Base-by-base conservation (phyloP, 2,888 invertebrate species). In the Tetropium fuscum region DNA sequence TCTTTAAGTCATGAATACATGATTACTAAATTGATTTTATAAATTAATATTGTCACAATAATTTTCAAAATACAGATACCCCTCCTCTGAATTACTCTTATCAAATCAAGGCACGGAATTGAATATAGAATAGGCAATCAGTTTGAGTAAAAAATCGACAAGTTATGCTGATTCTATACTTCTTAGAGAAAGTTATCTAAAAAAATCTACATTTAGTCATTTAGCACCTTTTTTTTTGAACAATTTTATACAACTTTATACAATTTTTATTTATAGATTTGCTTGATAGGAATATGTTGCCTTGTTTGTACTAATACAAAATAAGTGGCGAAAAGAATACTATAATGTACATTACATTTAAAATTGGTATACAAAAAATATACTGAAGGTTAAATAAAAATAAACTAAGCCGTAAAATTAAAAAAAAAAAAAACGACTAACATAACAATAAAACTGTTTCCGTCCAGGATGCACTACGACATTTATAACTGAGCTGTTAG, bases 401-500 rank as follows among this genome's bases (percentile, higher is more conserved):
- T 57, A 57, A 49, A 57, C 40, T 15, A 57, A 48, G 49, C 47
- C 54, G 27, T 41, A 58, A 48, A 53, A 51, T 40, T 32, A 32
- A 2, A 7, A 34, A 34, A 20, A 41, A 38, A 57, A 64, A 66
- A 51, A 58, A 57, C 36, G 38, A 51, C 38, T 41, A 56, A 65
- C 45, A 53, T 58, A 67, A 54, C 53, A 53, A 22, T 53, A 30
- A 47, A 58, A 48, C 40, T 51, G 19, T 55, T 57, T 63, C 62
- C 61, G 64, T 68, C 62, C 68, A 44, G 58, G 63, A 65, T 68
- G 64, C 68, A 68, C 61, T 45, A 60, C 51, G n/a, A 56, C 56
- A 60, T 53, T 30, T 36, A 60, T 25, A 16, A 25, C 57, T 48
- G 53, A 61, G 53, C 45, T 61, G 57, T 57, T 36, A 61, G 57